Conservation (phyloP, 2,113 vertebrate genomes). For the Speoplatyrhinus poulsoni region DNA sequence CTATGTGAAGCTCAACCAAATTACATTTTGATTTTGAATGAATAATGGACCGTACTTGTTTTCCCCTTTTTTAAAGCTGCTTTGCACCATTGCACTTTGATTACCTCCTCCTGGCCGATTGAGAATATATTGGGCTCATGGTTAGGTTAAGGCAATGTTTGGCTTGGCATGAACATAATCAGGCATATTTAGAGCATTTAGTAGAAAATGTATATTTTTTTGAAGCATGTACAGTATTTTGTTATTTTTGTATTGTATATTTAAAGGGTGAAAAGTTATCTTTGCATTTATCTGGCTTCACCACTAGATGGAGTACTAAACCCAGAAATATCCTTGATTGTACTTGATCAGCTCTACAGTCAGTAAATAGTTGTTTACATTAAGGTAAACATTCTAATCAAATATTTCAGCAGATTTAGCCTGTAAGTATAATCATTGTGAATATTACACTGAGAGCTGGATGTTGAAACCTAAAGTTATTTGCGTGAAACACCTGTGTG, state of each 20-base stretch:
- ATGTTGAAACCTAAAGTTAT: too few relatives aligned
- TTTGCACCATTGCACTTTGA: constrained; percentile 55
- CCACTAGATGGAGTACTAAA: constrained; percentile 25
- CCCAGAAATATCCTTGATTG: background rate
- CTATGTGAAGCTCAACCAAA: background rate
- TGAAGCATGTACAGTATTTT: too few relatives aligned
- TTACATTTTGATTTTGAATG: constrained; percentile 5
- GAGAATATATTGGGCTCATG: background rate
- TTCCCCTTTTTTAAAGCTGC: background rate
- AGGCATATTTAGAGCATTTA: too few relatives aligned
- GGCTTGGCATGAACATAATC: too few relatives aligned
- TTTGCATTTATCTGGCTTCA: background rate
- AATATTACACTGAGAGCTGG: too few relatives aligned
- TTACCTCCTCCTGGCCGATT: background rate
- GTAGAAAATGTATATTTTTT: too few relatives aligned
- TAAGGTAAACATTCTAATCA: too few relatives aligned
- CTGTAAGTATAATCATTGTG: background rate
- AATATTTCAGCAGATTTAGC: background rate
- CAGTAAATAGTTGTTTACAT: too few relatives aligned
- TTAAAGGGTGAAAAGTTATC: constrained; percentile 5
- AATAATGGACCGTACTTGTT: constrained; percentile 24
- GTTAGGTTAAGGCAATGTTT: background rate
- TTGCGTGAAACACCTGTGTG: too few relatives aligned
- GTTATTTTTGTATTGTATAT: background rate
- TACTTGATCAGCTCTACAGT: background rate